phyloP scores from a whole-genome alignment of 2,888 invertebrate species.

The Gortyna flavago region DNA sequence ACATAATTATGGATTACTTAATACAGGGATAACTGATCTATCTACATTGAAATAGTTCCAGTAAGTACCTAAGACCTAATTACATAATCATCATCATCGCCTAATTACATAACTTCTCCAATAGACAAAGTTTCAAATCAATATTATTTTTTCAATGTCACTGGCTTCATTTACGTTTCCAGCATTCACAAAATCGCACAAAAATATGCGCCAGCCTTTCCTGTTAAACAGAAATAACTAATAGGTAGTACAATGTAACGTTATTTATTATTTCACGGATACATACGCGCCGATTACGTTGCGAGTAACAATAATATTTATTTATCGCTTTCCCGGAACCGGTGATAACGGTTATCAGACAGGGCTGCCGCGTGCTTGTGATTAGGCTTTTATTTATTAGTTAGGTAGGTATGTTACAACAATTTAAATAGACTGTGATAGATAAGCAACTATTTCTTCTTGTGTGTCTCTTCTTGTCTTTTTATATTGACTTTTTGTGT shows the following conservation, averaged over 20 bases:
- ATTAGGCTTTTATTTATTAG: constrained; percentile 23
- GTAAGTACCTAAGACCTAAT: not conserved
- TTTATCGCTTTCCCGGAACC: constrained; percentile 74
- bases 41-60: not conserved
- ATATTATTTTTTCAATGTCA: not conserved
- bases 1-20: not conserved
- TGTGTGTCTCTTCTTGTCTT: not conserved
- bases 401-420: constrained; percentile 12
- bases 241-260: constrained; percentile 44
- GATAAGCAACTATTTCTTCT: constrained; percentile 29
- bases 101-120: not conserved
- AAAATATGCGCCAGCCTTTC: constrained; percentile 22
- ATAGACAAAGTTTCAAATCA: not conserved
- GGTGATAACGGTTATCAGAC: constrained; percentile 71
- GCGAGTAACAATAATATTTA: constrained; percentile 63
- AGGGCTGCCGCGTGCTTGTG: constrained; percentile 57
- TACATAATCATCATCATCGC: no score
- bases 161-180: not conserved
- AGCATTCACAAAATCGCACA: constrained; percentile 3
- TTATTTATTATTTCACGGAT: constrained; percentile 52
- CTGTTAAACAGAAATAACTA: constrained; percentile 46
- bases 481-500: not conserved
- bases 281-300: constrained; percentile 41
- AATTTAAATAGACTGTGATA: constrained; percentile 4
- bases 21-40: not conserved